These are phyloP conservation scores for Coelinius sp. DNA, from an alignment of 2,888 invertebrate genomes.

Conservation along the genomic window DNA sequence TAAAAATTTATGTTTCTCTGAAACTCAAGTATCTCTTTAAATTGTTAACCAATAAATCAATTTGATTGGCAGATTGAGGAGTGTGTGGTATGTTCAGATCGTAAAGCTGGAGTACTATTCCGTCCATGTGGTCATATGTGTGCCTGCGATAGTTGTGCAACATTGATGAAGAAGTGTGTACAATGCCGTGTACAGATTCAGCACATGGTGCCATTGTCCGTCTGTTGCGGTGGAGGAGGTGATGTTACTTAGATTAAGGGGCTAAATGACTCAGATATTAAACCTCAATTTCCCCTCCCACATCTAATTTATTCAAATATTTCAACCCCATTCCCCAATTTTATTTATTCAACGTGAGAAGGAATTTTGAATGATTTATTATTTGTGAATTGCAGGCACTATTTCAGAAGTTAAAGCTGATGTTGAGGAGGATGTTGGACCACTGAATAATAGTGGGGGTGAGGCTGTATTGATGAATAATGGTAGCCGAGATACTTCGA, in stretches of 20 bases:
- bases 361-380: neutral
- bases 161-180: slow-evolving; percentile 97
- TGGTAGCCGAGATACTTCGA: slow-evolving; percentile 78
- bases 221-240: slow-evolving; percentile 73
- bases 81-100: slow-evolving; percentile 96
- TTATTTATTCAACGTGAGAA: slow-evolving; percentile 19
- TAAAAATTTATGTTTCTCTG: too few species aligned
- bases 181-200: slow-evolving; percentile 92
- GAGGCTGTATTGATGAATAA: slow-evolving; percentile 76
- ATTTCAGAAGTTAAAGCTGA: slow-evolving; percentile 73
- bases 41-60: slow-evolving; percentile 12
- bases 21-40: slow-evolving; percentile 27
- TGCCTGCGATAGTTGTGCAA: slow-evolving; percentile 91
- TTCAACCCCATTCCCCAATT: neutral
- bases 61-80: slow-evolving; percentile 83
- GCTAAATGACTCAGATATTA: slow-evolving; percentile 48
- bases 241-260: slow-evolving; percentile 61
- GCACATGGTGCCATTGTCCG: slow-evolving; percentile 75
- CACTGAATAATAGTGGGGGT: slow-evolving; percentile 54
- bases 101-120: slow-evolving; percentile 92
- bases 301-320: slow-evolving; percentile 50
- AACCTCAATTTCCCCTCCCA: slow-evolving; percentile 25
- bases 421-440: slow-evolving; percentile 69
- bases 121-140: slow-evolving; percentile 97
- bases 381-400: slow-evolving; percentile 64